Conservation (phyloP, 2,113 vertebrate species). For the Oryctolagus cuniculus region mOryCun1.1 NC_091433.1:57147501-57148000, state of each 20-base stretch:
- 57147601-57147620: too few relatives aligned
- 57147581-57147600: too few relatives aligned
- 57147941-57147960: background rate
- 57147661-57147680: too few relatives aligned
- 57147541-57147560: too few relatives aligned
- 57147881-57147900: background rate
- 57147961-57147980: conserved; percentile 9
- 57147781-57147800: background rate
- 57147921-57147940: background rate
- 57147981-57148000: conserved; percentile 95
- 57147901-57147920: background rate
- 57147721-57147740: background rate
- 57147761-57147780: background rate
- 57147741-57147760: background rate
- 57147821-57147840: background rate
- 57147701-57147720: too few relatives aligned
- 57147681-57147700: too few relatives aligned
- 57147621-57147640: too few relatives aligned
- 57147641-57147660: too few relatives aligned
- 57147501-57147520: too few relatives aligned
- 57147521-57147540: too few relatives aligned
- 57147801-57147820: background rate
- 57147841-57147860: background rate
- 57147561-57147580: too few relatives aligned
- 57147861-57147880: background rate